Evolutionary conservation across 2,888 invertebrate genomes (phyloP), one percentile per base, ranked within the genome.

Genomic region (Nymphalis urticae): DNA sequence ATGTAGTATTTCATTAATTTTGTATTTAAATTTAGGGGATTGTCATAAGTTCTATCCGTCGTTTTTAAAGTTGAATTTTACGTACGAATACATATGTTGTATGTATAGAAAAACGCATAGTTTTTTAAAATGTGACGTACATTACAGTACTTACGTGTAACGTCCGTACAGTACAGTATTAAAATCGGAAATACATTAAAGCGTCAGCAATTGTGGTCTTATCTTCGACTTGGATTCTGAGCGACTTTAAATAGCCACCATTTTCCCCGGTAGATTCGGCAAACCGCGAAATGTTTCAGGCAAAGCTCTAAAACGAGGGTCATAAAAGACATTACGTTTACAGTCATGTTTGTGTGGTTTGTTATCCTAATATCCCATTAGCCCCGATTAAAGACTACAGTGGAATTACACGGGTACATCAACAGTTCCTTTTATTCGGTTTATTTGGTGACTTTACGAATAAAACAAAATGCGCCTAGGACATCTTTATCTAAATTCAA

Each of bases 331-430:
- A 73, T 74, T 75, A 73, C 66, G 64, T 69, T 71, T 66, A 72
- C 65, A 77, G 76, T 71, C 79, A 73, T 81, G 81, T 85, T 84
- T 83, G 82, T 81, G 79, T 79, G 73, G 62, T 62, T 62, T 68
- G 48, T 68, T 70, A 73, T 72, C 76, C 73, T 79, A 80, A 82
- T 84, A 79, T 77, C 76, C 78, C 78, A 80, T 80, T 79, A 75
- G 63, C 76, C 80, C 76, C 82, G 82, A 78, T 78, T 85, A 79
- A 82, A 27, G 54, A 48, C 24, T 56, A 56, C 56, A 62, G 48
- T n/a, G 42, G 62, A 56, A 67, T 67, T 50, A 54, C 54, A 48
- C 24, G 21, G 36, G 36, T 47, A 21, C 66, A 66, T 54, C 54
- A 60, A n/a, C 24, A 27, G 47, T 47, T 47, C 47, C 8, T 17